Evolutionary conservation across 2,888 invertebrate genomes (phyloP).

Genomic region (Himalopsyche japonica): DNA sequence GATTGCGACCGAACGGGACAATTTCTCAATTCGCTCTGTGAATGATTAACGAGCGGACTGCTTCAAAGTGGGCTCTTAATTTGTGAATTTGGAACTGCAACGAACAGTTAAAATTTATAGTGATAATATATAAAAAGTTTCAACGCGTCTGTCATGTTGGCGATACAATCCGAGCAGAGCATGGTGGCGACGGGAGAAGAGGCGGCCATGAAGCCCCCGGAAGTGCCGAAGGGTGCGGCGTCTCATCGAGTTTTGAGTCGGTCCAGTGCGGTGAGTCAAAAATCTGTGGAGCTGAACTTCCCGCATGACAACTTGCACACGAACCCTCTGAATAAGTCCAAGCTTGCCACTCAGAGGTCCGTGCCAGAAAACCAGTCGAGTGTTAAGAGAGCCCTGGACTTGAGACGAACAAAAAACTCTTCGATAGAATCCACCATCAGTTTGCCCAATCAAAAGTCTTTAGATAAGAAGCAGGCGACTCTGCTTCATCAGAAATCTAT

Average conservation of each 20-base stretch:
- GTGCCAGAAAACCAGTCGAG: slow-evolving; percentile 57
- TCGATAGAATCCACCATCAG: slow-evolving; percentile 60
- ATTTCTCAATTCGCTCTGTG: not conserved
- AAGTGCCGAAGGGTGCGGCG: slow-evolving; percentile 45
- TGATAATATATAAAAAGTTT: not conserved
- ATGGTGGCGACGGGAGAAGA: slow-evolving; percentile 42
- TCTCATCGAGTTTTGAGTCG: slow-evolving; percentile 61
- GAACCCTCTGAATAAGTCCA: slow-evolving; percentile 56
- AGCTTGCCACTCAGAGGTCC: slow-evolving; percentile 55
- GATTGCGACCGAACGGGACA: not conserved
- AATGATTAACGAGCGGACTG: not conserved
- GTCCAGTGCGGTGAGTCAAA: slow-evolving; percentile 65
- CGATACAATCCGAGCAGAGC: slow-evolving; percentile 54
- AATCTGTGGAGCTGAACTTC: slow-evolving; percentile 63
- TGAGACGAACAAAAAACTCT: slow-evolving; percentile 58
- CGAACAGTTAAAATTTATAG: slow-evolving; percentile 21
- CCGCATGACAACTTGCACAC: slow-evolving; percentile 53
- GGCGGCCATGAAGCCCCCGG: slow-evolving; percentile 17
- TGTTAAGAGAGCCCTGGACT: slow-evolving; percentile 52
- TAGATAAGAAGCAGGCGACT: slow-evolving; percentile 58
- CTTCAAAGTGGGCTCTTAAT: not conserved
- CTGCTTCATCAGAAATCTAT: slow-evolving; percentile 65
- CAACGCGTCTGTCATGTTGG: slow-evolving; percentile 48
- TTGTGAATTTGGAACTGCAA: not conserved
- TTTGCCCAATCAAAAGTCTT: slow-evolving; percentile 58